Percentiles rank a stretch among this genome's conserved stretches.
Conservation (phyloP, 2,113 vertebrate species). For the Microtus montanus region DNA sequence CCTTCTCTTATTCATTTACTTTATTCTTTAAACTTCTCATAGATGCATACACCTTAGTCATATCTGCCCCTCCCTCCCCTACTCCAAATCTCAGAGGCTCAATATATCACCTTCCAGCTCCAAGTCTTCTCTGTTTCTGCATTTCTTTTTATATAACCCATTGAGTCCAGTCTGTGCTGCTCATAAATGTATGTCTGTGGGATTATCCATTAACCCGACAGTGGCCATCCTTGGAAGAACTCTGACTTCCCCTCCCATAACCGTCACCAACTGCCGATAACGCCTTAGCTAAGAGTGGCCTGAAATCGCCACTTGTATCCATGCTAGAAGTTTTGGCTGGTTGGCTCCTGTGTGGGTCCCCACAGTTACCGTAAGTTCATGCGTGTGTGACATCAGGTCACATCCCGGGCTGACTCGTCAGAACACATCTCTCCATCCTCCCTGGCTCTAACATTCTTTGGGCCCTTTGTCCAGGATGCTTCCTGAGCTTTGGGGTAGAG, state of each 20-base stretch:
- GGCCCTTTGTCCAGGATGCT: neutral
- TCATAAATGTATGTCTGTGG: neutral
- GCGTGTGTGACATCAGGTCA: neutral
- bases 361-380: neutral
- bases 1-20: neutral
- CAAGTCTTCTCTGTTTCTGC: neutral
- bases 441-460: neutral
- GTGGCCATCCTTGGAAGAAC: neutral
- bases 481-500: neutral
- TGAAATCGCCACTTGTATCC: neutral
- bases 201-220: neutral
- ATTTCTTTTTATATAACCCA: too few relatives aligned
- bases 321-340: neutral
- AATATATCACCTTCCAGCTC: neutral
- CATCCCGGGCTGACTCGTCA: neutral
- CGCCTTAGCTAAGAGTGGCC: neutral
- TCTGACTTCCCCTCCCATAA: neutral
- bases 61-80: rapidly evolving
- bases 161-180: neutral
- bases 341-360: neutral
- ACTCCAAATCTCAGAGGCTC: neutral
- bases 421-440: neutral
- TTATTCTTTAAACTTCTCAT: neutral
- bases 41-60: too few relatives aligned
- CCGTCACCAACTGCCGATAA: neutral